phyloP scores from a whole-genome alignment of 2,797 vertebrate genomes.

The Jordanella pulchra region DNA sequence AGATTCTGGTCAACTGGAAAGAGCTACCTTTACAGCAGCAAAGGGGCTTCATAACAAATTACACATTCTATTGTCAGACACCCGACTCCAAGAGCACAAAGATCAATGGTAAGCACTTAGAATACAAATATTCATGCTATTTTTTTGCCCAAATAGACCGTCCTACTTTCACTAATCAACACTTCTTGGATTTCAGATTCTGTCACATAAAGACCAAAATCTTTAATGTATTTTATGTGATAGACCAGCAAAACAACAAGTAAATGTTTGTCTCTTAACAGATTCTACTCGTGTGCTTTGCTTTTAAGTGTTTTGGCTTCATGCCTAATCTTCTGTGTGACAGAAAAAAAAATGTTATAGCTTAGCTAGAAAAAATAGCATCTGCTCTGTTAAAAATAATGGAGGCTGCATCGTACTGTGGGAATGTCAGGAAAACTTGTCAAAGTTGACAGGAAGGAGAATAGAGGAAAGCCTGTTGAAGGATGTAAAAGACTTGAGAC shows the following conservation, averaged over 20 bases:
- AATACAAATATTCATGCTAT: not conserved
- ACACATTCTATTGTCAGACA: conserved; percentile 70
- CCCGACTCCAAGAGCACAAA: conserved; percentile 33
- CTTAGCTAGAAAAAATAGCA: not conserved
- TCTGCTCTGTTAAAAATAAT: not conserved
- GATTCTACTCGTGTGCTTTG: no score
- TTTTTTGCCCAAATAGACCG: no score
- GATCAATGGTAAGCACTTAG: conserved; percentile 51
- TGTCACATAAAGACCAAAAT: no score
- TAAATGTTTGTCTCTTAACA: no score
- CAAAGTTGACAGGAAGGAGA: not conserved
- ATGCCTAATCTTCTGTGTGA: no score
- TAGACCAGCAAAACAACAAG: no score
- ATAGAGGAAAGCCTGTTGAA: not conserved
- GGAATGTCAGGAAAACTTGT: not conserved
- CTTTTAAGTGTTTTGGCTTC: no score
- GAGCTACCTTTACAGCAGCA: conserved; percentile 64
- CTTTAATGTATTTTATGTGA: no score
- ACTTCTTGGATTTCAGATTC: no score
- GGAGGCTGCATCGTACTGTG: not conserved
- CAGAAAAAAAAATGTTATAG: no score
- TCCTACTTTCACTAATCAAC: no score
- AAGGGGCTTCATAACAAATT: conserved; percentile 77
- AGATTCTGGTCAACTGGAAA: conserved; percentile 68
- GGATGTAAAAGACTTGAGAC: not conserved